phyloP scores from a whole-genome alignment of 2,797 vertebrate species.

The Scleropages formosus region DNA sequence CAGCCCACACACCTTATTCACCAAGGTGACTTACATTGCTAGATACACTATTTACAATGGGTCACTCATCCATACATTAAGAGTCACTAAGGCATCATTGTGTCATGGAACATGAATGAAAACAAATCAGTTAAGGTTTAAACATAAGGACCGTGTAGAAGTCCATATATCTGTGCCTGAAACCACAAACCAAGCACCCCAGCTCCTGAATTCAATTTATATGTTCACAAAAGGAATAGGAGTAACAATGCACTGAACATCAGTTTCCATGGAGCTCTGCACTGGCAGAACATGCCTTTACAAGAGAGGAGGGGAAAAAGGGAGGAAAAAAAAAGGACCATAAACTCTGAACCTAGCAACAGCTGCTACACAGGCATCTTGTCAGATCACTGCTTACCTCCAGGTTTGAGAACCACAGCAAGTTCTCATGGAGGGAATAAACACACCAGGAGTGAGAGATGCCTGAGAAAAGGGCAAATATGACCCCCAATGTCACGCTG shows the following conservation, averaged over 20 bases:
- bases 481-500: slow-evolving; percentile 59
- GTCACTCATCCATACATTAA: no score
- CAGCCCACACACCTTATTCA: no score
- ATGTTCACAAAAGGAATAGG: neutral
- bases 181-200: neutral
- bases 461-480: slow-evolving; percentile 50
- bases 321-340: neutral
- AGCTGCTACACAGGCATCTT: neutral
- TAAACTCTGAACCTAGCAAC: neutral
- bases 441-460: slow-evolving; percentile 61
- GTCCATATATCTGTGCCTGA: neutral
- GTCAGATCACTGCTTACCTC: slow-evolving; percentile 48
- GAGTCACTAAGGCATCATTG: neutral
- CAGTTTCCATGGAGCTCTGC: neutral
- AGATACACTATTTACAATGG: no score
- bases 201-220: neutral
- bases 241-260: slow-evolving; percentile 10
- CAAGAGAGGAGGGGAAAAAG: neutral
- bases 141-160: neutral
- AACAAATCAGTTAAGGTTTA: neutral
- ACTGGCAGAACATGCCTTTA: neutral
- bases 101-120: slow-evolving; percentile 6
- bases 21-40: no score
- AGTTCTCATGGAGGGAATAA: slow-evolving; percentile 63
- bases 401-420: slow-evolving; percentile 71